Base-by-base conservation (phyloP, 2,888 invertebrate genomes). In the Ornithoptera alexandrae region DNA sequence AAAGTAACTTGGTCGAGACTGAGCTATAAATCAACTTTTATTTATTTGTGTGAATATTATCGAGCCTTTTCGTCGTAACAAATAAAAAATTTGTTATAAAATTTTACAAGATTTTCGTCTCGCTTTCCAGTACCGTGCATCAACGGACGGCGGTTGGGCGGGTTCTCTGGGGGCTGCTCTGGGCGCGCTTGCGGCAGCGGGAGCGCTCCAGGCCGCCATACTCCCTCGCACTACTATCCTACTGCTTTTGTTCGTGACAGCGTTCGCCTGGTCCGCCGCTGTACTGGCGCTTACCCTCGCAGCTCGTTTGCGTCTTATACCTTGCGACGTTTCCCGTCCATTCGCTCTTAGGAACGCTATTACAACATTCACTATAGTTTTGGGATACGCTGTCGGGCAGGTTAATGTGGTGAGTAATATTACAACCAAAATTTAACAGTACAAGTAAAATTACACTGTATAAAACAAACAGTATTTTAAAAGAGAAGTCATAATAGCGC, bases 191-290 rank as follows among this genome's bases (percentile, higher is more conserved):
- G 94, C 97, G 6, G 94, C 97, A 4, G 97, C 97, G 15, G 96
- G 95, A 0, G 93, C 97, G 18, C 96, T 98, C 78, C 92, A 93
- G 77, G 96, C 95, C 0, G 94, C 96, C 20, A 95, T 97, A 65
- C 89, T 98, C 65, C 98, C 98, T 15, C 94, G 97, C 79, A 98
- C 98, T 3, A 94, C 97, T 61, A 96, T 98, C 74, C 93, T 98
- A 22, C 90, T 98, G 69, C 93, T 97, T 67, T 92, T 98, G 73
- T 98, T 98, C 87, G 94, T 98, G 62, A 96, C 97, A 22, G 96
- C 97, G 7, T 98, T 98, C 87, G 95, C 97, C 12, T 98, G 98
- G 97, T 96, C 98, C 53, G 95, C 97, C 1, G 96, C 97, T 46
- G 95, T 98, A 46, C 93, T 98, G 61, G 97, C 97, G 89, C 86